These are phyloP conservation scores for Oligia fasciuncula DNA, from an alignment of 2,888 invertebrate genomes.

Conservation along the genomic window DNA sequence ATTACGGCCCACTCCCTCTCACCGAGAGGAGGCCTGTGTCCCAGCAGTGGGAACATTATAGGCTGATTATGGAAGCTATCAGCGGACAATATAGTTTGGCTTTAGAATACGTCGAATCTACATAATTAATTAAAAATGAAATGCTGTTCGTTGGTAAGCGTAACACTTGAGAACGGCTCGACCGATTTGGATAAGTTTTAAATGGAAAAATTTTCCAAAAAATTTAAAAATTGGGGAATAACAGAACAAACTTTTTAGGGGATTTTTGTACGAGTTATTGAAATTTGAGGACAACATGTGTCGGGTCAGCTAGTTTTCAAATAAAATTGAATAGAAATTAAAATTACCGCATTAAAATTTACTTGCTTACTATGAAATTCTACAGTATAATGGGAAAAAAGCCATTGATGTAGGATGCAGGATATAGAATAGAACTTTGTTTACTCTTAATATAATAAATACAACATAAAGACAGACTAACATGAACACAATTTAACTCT, in stretches of 20 bases:
- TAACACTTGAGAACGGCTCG: background rate
- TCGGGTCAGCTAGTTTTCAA: background rate
- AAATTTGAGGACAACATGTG: no score
- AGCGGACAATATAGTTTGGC: background rate
- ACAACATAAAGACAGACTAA: no score
- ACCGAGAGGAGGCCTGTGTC: no score
- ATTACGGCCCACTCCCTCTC: no score
- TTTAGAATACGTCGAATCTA: background rate
- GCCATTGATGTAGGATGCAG: background rate
- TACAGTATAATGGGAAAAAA: background rate
- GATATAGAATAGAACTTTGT: background rate
- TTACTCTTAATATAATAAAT: slow-evolving; percentile 43
- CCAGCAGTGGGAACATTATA: no score
- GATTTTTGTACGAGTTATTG: no score
- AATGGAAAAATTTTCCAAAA: background rate
- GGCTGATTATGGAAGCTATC: no score
- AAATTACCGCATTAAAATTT: background rate
- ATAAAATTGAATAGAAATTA: background rate
- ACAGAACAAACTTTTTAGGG: background rate
- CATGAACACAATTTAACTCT: no score
- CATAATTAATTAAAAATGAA: background rate
- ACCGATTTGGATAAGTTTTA: background rate
- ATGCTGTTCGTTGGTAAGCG: background rate
- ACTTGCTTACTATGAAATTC: background rate
- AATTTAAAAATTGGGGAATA: background rate